Conservation (phyloP, 1,140 invertebrate species). For the Conopomorpha cramerella region DNA sequence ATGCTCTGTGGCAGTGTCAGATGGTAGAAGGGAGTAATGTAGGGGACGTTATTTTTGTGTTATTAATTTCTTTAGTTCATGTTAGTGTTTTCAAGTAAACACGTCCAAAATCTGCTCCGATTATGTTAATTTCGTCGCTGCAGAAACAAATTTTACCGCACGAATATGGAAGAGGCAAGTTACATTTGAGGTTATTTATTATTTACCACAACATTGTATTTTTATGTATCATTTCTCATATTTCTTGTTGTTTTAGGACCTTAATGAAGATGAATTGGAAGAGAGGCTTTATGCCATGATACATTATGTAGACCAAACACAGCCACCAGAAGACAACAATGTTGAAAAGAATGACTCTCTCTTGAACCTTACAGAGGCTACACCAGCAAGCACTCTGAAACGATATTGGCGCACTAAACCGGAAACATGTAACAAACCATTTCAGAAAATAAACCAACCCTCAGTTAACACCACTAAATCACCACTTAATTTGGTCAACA, state of each 20-base stretch:
- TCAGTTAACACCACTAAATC: not conserved
- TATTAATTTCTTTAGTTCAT: no score
- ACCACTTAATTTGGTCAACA: not conserved
- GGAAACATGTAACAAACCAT: constrained; percentile 12
- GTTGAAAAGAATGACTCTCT: constrained; percentile 19
- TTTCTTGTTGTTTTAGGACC: constrained; percentile 35
- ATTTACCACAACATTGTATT: constrained; percentile 34
- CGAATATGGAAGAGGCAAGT: constrained; percentile 52
- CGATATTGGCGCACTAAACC: constrained; percentile 39
- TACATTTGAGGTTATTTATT: constrained; percentile 30
- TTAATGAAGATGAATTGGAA: constrained; percentile 52
- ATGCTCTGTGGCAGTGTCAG: no score
- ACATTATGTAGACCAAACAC: constrained; percentile 43
- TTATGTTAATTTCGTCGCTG: constrained; percentile 44
- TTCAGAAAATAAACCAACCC: constrained; percentile 22
- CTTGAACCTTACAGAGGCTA: constrained; percentile 17
- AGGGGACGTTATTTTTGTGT: no score
- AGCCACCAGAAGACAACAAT: constrained; percentile 13
- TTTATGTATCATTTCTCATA: constrained; percentile 25
- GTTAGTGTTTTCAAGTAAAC: no score
- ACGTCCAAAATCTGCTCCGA: constrained; percentile 28
- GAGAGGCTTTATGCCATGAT: constrained; percentile 48
- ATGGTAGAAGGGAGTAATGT: no score
- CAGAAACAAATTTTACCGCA: constrained; percentile 31
- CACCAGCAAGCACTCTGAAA: constrained; percentile 25